Conservation (phyloP, 2,888 invertebrate genomes). For the Thecocarcelia acutangulata region DNA sequence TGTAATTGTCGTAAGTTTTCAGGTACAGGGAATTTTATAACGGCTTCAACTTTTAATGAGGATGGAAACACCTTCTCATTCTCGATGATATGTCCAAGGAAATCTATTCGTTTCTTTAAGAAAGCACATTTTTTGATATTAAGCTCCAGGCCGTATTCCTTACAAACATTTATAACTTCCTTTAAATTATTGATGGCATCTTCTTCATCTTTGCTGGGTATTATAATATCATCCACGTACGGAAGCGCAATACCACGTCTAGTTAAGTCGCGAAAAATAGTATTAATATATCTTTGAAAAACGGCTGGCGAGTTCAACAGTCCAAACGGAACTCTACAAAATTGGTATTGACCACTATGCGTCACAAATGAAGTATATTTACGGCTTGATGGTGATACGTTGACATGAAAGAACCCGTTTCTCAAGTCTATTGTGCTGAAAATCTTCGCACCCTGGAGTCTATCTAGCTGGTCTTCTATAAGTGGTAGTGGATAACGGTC, state of each 20-base stretch:
- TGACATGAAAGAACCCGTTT: conserved; percentile 69
- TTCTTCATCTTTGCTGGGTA: conserved; percentile 7
- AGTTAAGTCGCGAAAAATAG: conserved; percentile 7
- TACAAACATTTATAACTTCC: background rate
- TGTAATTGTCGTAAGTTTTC: conserved; percentile 23
- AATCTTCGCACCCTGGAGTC: conserved; percentile 54
- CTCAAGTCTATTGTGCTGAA: conserved; percentile 69
- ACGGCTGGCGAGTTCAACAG: too few species aligned
- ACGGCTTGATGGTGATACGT: conserved; percentile 1
- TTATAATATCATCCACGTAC: conserved; percentile 22
- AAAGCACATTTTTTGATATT: conserved; percentile 48
- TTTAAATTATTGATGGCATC: background rate
- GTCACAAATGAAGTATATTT: too few species aligned
- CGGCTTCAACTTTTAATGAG: conserved; percentile 24
- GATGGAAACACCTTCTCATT: conserved; percentile 60
- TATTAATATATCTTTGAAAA: conserved; percentile 16
- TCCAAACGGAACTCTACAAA: too few species aligned
- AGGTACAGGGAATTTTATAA: conserved; percentile 47
- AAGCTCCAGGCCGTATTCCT: background rate
- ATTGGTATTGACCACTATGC: too few species aligned
- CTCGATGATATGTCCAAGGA: conserved; percentile 62
- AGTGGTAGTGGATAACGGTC: conserved; percentile 13
- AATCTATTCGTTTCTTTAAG: conserved; percentile 48
- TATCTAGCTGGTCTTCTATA: conserved; percentile 67
- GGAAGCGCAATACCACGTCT: background rate